Conservation (phyloP, 2,797 vertebrate species). For the Silurus aristotelis region DNA sequence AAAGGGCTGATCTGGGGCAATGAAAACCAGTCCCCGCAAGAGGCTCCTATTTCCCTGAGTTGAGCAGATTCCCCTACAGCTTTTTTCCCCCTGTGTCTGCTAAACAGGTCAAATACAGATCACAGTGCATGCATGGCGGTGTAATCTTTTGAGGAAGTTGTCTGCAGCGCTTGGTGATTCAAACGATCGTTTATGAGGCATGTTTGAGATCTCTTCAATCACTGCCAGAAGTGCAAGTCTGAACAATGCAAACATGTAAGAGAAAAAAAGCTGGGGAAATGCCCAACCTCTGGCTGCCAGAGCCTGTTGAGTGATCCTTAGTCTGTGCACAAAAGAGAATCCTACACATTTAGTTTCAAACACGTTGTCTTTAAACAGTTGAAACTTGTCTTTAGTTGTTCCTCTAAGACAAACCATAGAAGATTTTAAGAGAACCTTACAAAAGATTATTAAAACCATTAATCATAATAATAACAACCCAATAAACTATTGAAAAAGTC, state of each 20-base stretch:
- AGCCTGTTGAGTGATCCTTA: slow-evolving; percentile 46
- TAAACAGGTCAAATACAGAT: slow-evolving; percentile 68
- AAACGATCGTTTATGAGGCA: slow-evolving; percentile 68
- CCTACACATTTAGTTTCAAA: not conserved
- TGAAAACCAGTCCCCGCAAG: slow-evolving; percentile 70
- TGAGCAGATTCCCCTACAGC: slow-evolving; percentile 34
- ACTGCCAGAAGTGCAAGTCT: no score
- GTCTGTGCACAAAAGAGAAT: slow-evolving; percentile 42
- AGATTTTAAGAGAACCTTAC: not conserved
- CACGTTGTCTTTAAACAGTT: not conserved
- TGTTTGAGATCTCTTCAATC: slow-evolving; percentile 51
- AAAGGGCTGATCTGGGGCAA: slow-evolving; percentile 65
- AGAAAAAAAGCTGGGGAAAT: no score
- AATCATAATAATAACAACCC: not conserved
- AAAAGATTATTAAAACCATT: not conserved
- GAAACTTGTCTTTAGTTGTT: not conserved
- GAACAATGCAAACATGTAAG: no score
- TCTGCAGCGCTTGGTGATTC: slow-evolving; percentile 67
- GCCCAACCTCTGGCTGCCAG: not conserved
- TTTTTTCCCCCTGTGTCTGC: slow-evolving; percentile 18
- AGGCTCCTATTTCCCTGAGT: slow-evolving; percentile 62
- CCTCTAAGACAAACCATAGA: not conserved
- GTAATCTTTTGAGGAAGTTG: slow-evolving; percentile 65
- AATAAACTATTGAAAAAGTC: not conserved
- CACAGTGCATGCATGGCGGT: slow-evolving; percentile 64